Evolutionary conservation across 2,888 invertebrate species (phyloP).

Genomic region (Trissolcus japonicus): DNA sequence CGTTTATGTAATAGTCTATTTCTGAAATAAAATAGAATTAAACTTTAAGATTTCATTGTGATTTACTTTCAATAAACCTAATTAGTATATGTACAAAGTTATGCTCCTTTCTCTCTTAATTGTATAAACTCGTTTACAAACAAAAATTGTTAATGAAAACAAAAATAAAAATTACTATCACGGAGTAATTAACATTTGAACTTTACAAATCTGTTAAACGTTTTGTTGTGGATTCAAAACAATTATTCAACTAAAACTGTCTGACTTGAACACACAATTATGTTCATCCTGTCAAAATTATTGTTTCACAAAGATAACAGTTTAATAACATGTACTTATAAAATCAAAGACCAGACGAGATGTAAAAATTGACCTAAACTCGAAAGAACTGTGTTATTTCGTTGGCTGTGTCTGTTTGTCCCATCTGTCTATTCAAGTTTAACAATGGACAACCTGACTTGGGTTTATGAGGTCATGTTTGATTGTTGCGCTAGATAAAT

Average conservation of each 20-base stretch:
- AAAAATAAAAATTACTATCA: too few species aligned
- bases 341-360: constrained; percentile 21
- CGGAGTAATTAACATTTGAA: too few species aligned
- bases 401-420: constrained; percentile 13
- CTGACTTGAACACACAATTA: too few species aligned
- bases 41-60: background rate
- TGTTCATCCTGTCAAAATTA: too few species aligned
- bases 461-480: constrained; percentile 24
- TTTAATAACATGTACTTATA: constrained; percentile 7
- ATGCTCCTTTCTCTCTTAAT: background rate
- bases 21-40: constrained; percentile 3
- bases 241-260: too few species aligned
- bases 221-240: too few species aligned
- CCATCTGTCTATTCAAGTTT: constrained; percentile 35
- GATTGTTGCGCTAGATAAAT: constrained; percentile 21
- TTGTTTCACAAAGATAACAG: too few species aligned
- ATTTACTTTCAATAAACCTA: constrained; percentile 4
- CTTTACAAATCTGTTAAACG: too few species aligned
- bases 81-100: background rate
- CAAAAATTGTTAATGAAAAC: too few species aligned
- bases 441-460: constrained; percentile 24
- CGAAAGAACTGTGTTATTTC: constrained; percentile 9
- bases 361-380: constrained; percentile 45
- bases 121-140: background rate
- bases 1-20: constrained; percentile 37